Conservation (phyloP, 2,888 invertebrate species). For the Eupeodes luniger region DNA sequence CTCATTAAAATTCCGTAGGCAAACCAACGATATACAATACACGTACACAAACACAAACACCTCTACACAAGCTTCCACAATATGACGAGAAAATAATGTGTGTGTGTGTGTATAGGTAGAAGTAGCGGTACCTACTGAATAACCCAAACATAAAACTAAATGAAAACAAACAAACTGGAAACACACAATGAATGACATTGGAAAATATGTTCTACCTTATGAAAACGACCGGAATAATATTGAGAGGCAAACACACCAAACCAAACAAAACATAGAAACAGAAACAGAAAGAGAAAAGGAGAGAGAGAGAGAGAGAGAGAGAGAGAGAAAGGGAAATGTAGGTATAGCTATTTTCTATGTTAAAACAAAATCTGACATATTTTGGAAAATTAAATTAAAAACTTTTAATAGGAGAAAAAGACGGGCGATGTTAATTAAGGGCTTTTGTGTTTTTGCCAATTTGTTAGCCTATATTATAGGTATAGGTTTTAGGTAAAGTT, state of each 20-base stretch:
- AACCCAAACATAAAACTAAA: constrained; percentile 5
- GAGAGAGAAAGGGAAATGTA: background rate
- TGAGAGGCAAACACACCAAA: background rate
- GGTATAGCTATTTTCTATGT: background rate
- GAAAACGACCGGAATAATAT: background rate
- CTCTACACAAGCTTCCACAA: background rate
- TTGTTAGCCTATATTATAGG: background rate
- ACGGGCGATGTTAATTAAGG: background rate
- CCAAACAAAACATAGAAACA: too few relatives aligned
- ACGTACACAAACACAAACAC: background rate
- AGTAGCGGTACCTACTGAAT: background rate
- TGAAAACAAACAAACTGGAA: constrained; percentile 22
- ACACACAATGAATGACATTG: constrained; percentile 18
- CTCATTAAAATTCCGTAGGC: constrained; percentile 28
- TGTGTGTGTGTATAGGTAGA: background rate
- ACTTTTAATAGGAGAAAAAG: background rate
- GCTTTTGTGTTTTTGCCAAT: background rate
- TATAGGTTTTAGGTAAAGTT: too few relatives aligned
- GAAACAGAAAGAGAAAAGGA: too few relatives aligned
- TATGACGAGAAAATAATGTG: background rate
- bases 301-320: too few relatives aligned
- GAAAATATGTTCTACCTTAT: constrained; percentile 11
- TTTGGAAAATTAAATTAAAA: constrained; percentile 2
- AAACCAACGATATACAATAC: constrained; percentile 20
- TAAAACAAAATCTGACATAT: background rate